Evolutionary conservation across 1,140 invertebrate genomes (phyloP).

Genomic region (Lethrus apterus): DNA sequence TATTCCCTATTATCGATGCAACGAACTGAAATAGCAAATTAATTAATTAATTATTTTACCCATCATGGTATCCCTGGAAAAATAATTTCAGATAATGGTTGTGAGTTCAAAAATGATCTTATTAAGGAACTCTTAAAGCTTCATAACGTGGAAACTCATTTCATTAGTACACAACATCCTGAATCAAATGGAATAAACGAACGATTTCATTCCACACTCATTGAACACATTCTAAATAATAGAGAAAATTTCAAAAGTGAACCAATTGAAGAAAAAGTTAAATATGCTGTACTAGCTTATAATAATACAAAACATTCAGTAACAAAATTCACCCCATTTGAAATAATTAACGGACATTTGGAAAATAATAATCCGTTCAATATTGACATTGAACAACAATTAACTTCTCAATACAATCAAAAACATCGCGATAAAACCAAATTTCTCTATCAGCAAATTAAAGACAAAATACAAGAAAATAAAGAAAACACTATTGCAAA

Average conservation of each 20-base stretch:
- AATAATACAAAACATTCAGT: conserved; percentile 4
- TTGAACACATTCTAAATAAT: conserved; percentile 3
- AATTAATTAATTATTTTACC: conserved; percentile 1
- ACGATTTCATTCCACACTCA: conserved; percentile 9
- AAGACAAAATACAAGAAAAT: no score
- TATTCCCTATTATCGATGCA: neutral
- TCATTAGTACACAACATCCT: conserved; percentile 5
- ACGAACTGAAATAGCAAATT: neutral
- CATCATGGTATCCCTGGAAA: neutral
- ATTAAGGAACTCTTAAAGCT: conserved; percentile 5
- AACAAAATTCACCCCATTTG: neutral
- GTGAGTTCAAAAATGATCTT: conserved; percentile 10
- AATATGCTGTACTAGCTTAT: conserved; percentile 7
- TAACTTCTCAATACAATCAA: no score
- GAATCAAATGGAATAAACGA: conserved; percentile 4
- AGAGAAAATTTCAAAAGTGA: neutral
- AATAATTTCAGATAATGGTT: conserved; percentile 1
- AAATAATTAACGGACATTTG: conserved; percentile 1
- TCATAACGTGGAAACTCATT: conserved; percentile 9
- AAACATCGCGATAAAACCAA: no score
- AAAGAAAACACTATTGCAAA: no score
- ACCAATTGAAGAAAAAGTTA: neutral
- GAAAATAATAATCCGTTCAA: neutral
- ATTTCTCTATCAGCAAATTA: no score
- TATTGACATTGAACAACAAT: no score